These are phyloP conservation scores for Loripinus fragilis DNA, from an alignment of 2,888 invertebrate genomes.

Conservation along the genomic window DNA sequence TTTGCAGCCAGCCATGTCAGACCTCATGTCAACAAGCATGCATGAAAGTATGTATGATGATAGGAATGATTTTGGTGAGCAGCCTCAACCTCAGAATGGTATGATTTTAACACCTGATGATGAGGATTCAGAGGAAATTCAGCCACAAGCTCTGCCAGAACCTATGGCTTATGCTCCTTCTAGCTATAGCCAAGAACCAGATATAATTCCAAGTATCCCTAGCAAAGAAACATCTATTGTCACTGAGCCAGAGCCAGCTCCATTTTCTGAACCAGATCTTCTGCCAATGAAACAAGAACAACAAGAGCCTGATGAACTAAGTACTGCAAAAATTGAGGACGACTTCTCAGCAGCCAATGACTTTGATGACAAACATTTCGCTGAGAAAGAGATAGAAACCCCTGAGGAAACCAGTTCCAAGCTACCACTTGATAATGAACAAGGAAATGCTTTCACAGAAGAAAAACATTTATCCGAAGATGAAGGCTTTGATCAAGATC, in stretches of 20 bases:
- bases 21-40: conserved; percentile 57
- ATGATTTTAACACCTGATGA: conserved; percentile 56
- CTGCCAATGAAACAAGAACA: conserved; percentile 46
- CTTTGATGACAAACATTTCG: conserved; percentile 26
- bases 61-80: conserved; percentile 49
- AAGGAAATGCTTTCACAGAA: conserved; percentile 46
- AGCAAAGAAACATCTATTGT: conserved; percentile 44
- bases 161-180: conserved; percentile 69
- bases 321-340: conserved; percentile 38
- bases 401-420: conserved; percentile 45
- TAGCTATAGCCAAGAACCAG: conserved; percentile 65
- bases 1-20: conserved; percentile 47
- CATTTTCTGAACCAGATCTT: conserved; percentile 48
- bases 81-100: conserved; percentile 36
- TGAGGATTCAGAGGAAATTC: conserved; percentile 69
- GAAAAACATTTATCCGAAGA: conserved; percentile 51
- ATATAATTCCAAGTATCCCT: conserved; percentile 60
- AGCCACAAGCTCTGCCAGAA: conserved; percentile 76
- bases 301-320: conserved; percentile 48
- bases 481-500: conserved; percentile 25
- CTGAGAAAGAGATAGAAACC: conserved; percentile 32
- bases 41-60: conserved; percentile 52
- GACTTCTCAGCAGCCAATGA: conserved; percentile 11
- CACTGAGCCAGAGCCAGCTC: conserved; percentile 27
- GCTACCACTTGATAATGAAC: conserved; percentile 2